Percentiles rank a stretch among this genome's conserved stretches.
Conservation (phyloP, 2,888 invertebrate species). For the Balanococcus diminutus region DNA sequence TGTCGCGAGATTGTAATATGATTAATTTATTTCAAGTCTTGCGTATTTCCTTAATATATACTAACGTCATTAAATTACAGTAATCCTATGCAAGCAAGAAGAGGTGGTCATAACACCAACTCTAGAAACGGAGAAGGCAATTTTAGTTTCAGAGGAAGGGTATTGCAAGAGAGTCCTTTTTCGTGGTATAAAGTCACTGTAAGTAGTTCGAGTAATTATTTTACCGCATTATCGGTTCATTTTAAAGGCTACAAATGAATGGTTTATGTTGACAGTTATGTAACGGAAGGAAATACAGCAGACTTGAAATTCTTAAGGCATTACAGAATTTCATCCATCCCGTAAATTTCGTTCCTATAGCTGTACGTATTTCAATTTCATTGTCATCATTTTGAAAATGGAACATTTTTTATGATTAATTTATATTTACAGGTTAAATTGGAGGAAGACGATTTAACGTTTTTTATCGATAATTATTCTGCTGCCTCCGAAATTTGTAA, state of each 20-base stretch:
- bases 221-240: no score
- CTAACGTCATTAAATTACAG: no score
- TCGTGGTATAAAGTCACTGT: constrained; percentile 35
- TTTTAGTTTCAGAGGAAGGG: background rate
- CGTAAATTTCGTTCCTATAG: background rate
- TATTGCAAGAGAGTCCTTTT: background rate
- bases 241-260: background rate
- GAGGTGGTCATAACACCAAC: background rate
- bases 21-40: background rate
- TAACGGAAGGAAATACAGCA: constrained; percentile 27
- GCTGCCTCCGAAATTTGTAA: background rate
- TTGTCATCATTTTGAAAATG: background rate
- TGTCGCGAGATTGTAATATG: background rate
- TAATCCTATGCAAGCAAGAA: background rate
- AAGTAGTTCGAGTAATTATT: background rate
- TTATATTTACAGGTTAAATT: background rate
- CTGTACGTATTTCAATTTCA: background rate
- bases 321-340: background rate
- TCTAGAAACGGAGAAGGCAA: background rate
- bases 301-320: constrained; percentile 29
- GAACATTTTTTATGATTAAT: background rate
- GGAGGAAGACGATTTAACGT: constrained; percentile 27
- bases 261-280: background rate
- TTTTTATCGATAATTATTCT: constrained; percentile 26
- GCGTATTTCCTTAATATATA: no score